Conservation (phyloP, 1,140 invertebrate species). For the Drosophila aff. region DNA sequence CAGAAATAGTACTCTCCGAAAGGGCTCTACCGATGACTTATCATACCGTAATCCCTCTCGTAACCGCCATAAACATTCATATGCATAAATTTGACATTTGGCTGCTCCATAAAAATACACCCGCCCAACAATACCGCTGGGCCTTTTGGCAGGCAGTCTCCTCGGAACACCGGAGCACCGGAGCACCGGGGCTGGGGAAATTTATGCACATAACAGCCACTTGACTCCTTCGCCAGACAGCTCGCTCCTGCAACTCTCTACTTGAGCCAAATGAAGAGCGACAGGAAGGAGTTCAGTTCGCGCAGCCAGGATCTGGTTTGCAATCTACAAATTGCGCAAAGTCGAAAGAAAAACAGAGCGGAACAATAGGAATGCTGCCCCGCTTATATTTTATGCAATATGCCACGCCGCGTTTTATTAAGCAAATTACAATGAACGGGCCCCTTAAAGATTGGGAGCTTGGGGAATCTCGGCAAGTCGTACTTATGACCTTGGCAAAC, state of each 20-base stretch:
- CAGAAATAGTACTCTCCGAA: neutral
- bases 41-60: slow-evolving; percentile 33
- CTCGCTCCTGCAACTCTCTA: slow-evolving; percentile 34
- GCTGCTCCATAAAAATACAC: slow-evolving; percentile 48
- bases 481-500: slow-evolving; percentile 83
- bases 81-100: slow-evolving; percentile 62
- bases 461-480: slow-evolving; percentile 65
- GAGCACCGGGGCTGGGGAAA: slow-evolving; percentile 16
- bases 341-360: slow-evolving; percentile 17
- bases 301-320: slow-evolving; percentile 30
- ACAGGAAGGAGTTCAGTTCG: slow-evolving; percentile 22
- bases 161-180: neutral
- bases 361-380: slow-evolving; percentile 58
- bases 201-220: slow-evolving; percentile 53
- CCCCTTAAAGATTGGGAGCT: slow-evolving; percentile 15
- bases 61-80: slow-evolving; percentile 49
- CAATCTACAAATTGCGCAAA: slow-evolving; percentile 74
- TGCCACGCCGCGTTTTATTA: slow-evolving; percentile 81
- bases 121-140: slow-evolving; percentile 20
- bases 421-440: slow-evolving; percentile 75
- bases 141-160: slow-evolving; percentile 47
- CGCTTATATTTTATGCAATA: slow-evolving; percentile 80
- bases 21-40: neutral
- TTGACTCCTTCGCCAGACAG: slow-evolving; percentile 32
- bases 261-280: slow-evolving; percentile 45